Evolutionary conservation across 2,797 vertebrate species (phyloP), one percentile per base, ranked within the genome.

Genomic region (Choloepus didactylus): DNA sequence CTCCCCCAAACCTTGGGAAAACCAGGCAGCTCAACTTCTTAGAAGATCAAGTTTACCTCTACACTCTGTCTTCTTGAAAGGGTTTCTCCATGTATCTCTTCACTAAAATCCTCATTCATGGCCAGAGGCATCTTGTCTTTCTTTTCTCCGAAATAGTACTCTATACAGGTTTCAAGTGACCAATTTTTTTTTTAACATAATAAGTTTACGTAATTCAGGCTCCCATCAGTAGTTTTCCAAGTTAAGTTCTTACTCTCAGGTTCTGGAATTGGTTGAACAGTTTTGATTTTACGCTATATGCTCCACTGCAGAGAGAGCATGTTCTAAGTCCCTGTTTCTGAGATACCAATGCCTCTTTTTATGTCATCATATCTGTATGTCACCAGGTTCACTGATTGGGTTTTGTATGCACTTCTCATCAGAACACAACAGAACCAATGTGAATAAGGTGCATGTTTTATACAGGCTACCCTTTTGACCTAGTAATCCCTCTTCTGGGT

Each of bases 21-120:
- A 62, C 14, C 6, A 6, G 46, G 67, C 14, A 94, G 31, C 67
- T 92, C 73, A 69, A 29, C 15, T 67, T 84, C 18, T 27, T 29
- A 35, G 27, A 46, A 73, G 70, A 81, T 62, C 51, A 62, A 44
- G 19, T 92, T 75, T 69, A 79, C 67, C 7, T 29, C n/a, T 59
- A 21, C 60, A 54, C 5, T 66, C n/a, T 87, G 59, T 84, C 73
- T 73, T 49, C 62, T 66, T 79, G 19, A 49, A 41, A 84, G 49
- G 18, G 11, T 49, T 94, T 91, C 51, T 93, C 41, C 60, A 35
- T 44, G 21, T 87, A 69, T 87, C 44, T 90, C 29, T 82, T 93
- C 0, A 38, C 54, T 38, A 83, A 62, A 93, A 46, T 5, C 75
- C 15, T 12, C 35, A 3, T 69, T 64, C 2, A 7, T 72, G 62